Base-by-base conservation (phyloP, 2,797 vertebrate genomes). In the Ficedula albicollis region DNA sequence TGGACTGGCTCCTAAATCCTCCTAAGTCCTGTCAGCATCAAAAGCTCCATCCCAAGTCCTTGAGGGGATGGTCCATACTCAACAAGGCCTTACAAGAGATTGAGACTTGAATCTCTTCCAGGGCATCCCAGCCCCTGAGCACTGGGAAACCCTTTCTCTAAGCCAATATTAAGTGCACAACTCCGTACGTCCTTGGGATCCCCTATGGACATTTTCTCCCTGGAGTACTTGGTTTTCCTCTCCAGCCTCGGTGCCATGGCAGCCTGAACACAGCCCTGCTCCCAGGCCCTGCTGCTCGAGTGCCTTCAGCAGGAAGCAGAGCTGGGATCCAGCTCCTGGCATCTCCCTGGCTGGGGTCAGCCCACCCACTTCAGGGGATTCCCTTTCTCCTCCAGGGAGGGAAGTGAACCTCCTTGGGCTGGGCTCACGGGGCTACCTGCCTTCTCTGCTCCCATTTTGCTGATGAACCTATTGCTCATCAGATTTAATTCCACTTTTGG, bases 81-180 rank as follows among this genome's bases (percentile, higher is more conserved):
- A 76, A 62, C 79, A 84, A 84, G 96, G 96, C 97, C 97, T 97
- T 96, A 93, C 22, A 43, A 10, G 34, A 73, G 58, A 63, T 38
- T 54, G 56, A 95, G 95, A 77, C 87, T 88, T 95, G 93, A 92
- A 89, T 36, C 67, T 92, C 88, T 94, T 86, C 94, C 91, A 77
- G 93, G 59, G 51, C 8, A 20, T 52, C 72, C 55, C 69, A 20
- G 67, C 18, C 20, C 10, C 29, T 0, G 2, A 30, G 39, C 13
- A 36, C 66, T 54, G 82, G 81, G 85, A 78, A 80, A n/a, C 70
- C 21, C 14, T 60, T 81, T 63, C 26, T 93, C 30, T 49, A 67
- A 76, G 88, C 86, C 81, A 89, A 48, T 81, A 62, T 87, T 76
- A 76, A 83, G 48, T 63, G 56, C 70, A 76, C 54, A 52, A 30